Percentiles rank a stretch among this genome's conserved stretches.
Evolutionary conservation across 2,113 vertebrate genomes (phyloP).

Genomic region (Otocyon megalotis): DNA sequence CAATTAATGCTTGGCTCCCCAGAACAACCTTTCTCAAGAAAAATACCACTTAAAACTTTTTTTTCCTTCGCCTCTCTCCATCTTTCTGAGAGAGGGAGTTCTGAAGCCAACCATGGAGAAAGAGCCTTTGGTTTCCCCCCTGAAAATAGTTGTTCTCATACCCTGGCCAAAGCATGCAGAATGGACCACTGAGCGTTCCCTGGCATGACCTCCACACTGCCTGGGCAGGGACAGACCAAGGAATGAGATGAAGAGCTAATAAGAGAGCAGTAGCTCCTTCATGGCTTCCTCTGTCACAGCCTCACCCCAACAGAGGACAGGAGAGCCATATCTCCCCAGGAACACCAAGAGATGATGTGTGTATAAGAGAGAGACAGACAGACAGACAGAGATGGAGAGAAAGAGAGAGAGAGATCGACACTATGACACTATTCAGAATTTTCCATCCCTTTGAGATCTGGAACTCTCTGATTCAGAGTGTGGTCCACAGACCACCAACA

Average conservation of each 20-base stretch:
- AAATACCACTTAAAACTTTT: constrained; percentile 61
- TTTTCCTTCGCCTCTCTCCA: constrained; percentile 3
- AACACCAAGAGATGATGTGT: background rate
- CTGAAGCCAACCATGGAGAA: background rate
- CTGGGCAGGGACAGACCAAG: background rate
- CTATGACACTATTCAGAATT: background rate
- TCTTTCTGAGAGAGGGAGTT: constrained; percentile 22
- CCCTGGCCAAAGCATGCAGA: constrained; percentile 11
- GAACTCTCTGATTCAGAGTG: background rate
- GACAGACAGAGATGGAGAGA: background rate
- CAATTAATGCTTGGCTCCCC: constrained; percentile 79
- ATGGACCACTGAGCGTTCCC: background rate
- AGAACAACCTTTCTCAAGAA: constrained; percentile 70
- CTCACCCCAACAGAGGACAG: background rate
- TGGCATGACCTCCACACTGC: background rate
- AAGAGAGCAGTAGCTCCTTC: background rate
- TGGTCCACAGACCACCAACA: background rate
- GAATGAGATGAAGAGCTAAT: background rate
- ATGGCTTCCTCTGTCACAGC: background rate
- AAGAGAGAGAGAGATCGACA: background rate
- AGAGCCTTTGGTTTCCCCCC: background rate
- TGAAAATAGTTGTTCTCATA: background rate
- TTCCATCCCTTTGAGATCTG: background rate
- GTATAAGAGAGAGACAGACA: background rate
- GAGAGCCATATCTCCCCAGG: background rate